Conservation (phyloP, 2,888 invertebrate genomes). For the Idaea dimidiata region DNA sequence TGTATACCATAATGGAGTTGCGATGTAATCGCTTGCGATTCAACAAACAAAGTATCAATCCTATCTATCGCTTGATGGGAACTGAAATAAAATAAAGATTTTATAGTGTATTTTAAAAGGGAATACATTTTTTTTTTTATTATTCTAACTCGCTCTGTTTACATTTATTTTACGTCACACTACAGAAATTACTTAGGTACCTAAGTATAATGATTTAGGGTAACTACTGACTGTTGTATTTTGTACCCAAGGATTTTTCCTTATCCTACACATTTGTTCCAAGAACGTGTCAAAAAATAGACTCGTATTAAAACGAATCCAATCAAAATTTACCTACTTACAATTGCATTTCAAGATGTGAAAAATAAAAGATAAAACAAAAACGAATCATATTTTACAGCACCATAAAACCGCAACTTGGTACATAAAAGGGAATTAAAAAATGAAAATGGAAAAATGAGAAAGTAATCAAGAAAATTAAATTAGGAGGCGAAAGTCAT, state of each 20-base stretch:
- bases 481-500: slow-evolving; percentile 46
- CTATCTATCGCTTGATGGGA: background rate
- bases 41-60: background rate
- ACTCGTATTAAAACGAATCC: too few species aligned
- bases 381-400: slow-evolving; percentile 12
- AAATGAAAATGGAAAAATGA: slow-evolving; percentile 26
- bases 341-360: background rate
- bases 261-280: too few species aligned
- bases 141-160: too few species aligned
- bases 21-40: background rate
- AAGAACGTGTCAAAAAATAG: too few species aligned
- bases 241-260: too few species aligned
- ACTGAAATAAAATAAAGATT: background rate
- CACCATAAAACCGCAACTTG: background rate
- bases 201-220: too few species aligned
- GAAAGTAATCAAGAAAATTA: slow-evolving; percentile 46
- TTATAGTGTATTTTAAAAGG: too few species aligned
- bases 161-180: too few species aligned
- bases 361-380: background rate
- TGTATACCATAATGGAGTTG: background rate
- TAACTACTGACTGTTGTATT: too few species aligned
- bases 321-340: background rate
- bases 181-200: too few species aligned
- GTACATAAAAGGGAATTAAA: slow-evolving; percentile 8
- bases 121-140: too few species aligned